A percentile compares a stretch with the other conserved stretches of the same genome.
Evolutionary conservation across 2,797 vertebrate species (phyloP).

Genomic region (Babyrousa celebensis): DNA sequence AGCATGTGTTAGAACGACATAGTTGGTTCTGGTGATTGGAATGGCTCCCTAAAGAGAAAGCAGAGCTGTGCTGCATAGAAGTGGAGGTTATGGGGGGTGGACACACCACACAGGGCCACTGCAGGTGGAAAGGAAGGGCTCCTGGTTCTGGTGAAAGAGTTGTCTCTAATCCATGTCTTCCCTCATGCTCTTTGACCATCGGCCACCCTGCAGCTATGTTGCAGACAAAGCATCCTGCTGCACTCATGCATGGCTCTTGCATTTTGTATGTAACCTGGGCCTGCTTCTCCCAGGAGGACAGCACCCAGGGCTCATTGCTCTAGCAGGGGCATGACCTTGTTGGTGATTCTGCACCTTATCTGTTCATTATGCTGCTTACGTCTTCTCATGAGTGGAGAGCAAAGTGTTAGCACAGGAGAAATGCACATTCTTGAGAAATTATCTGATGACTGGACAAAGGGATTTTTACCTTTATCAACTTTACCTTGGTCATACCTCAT

Average conservation of each 20-base stretch:
- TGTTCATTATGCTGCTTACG: neutral
- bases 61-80: neutral
- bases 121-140: neutral
- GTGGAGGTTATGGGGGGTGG: neutral
- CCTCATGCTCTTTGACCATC: neutral
- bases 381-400: constrained; percentile 65
- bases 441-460: constrained; percentile 68
- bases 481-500: constrained; percentile 67
- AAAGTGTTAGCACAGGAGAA: constrained; percentile 69
- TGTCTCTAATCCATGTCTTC: neutral
- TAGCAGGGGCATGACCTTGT: neutral
- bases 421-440: constrained; percentile 69
- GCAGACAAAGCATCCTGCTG: neutral
- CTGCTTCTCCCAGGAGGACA: neutral
- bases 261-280: neutral
- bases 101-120: fast-evolving
- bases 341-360: constrained; percentile 24
- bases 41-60: neutral
- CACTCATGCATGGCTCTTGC: neutral
- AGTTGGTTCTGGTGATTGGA: neutral
- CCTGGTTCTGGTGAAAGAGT: neutral
- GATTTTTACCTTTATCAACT: constrained; percentile 74
- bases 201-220: neutral
- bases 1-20: neutral
- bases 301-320: constrained; percentile 33